Conservation (phyloP, 2,888 invertebrate genomes). For the Meteorus cinctellus region DNA sequence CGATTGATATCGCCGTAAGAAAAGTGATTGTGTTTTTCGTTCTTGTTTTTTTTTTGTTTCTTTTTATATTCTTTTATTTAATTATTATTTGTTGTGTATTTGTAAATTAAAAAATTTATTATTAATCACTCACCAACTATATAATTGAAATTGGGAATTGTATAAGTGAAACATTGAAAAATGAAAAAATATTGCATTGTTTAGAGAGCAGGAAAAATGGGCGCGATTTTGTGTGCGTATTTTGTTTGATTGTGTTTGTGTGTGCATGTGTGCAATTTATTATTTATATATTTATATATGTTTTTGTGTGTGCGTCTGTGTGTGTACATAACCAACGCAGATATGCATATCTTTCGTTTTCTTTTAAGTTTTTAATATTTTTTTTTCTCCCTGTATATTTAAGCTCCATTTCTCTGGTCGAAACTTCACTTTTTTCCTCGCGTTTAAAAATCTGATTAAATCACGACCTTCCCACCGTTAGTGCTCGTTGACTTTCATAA, state of each 20-base stretch:
- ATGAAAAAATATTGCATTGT: not conserved
- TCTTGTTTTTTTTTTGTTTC: not conserved
- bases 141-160: not conserved
- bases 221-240: not conserved
- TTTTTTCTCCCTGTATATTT: not conserved
- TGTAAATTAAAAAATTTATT: constrained; percentile 8
- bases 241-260: not conserved
- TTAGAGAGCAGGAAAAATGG: not conserved
- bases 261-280: not conserved
- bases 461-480: not conserved
- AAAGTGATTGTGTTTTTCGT: constrained; percentile 3
- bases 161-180: too few relatives aligned
- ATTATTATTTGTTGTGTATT: not conserved
- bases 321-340: constrained; percentile 7
- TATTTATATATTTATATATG: not conserved
- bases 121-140: constrained; percentile 1
- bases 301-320: constrained; percentile 1
- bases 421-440: not conserved
- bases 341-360: not conserved
- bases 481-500: not conserved
- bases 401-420: not conserved
- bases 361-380: not conserved
- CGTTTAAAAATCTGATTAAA: not conserved
- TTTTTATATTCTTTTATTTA: not conserved
- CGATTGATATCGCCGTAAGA: constrained; percentile 16